Base-by-base conservation (phyloP, 2,797 vertebrate species). In the Centropyge bicolor region DNA sequence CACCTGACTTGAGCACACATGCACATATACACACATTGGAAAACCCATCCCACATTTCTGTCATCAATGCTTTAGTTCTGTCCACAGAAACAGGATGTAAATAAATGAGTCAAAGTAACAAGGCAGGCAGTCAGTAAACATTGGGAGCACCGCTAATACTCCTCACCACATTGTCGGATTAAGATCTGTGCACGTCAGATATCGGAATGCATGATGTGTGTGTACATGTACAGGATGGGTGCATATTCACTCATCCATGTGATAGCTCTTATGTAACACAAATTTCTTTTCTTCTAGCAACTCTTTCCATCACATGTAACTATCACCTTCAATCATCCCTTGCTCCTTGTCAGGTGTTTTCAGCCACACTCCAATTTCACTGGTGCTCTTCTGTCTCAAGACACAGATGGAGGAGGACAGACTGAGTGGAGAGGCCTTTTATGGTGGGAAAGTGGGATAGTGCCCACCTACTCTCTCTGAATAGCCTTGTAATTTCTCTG, bases 181-280 rank as follows among this genome's bases (percentile, higher is more conserved):
- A 74, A 70, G 60, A 70, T 10, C 68, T 69, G 19, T 24, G 46
- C 48, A 63, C 55, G 60, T 59, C 14, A 40, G 60, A 55, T 60
- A 68, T 1, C 59, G 38, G 78, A 76, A 85, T 81, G 82, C 63
- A 20, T 36, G 51, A 60, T 78, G 61, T 78, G 70, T 74, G 31
- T 60, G 38, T 46, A 84, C 68, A 70, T n/a, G 55, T 31, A 57
- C 6, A 31, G 27, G 27, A 31, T 31, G 40, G 11, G 8, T 41
- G 5, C 48, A 52, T 38, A 66, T 31, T 56, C 64, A 35, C 66
- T 82, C 51, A 79, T 24, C 70, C 81, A 74, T 35, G 10, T 57
- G 41, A 60, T 24, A 70, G 54, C 62, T 77, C 74, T 89, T 88
- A 90, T 76, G 61, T 71, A 89, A 92, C 41, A 36, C 16, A 12